phyloP scores from a whole-genome alignment of 2,113 vertebrate species.

The Podarcis cretensis region DNA sequence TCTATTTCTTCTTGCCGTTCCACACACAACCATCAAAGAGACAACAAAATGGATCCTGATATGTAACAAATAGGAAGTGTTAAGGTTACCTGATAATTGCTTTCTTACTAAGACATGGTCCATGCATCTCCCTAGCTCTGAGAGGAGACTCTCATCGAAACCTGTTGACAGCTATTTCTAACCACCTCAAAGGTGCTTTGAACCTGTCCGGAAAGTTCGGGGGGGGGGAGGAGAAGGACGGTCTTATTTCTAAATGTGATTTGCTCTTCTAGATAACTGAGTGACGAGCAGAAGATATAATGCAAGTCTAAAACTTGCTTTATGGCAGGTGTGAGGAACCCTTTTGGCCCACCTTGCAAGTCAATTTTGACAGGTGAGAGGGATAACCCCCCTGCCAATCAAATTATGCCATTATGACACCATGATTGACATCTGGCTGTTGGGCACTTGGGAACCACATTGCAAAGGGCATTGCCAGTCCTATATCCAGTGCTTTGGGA shows the following conservation, averaged over 20 bases:
- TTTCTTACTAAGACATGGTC: conserved; percentile 9
- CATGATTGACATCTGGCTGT: no score
- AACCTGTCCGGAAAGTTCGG: neutral
- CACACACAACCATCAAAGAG: conserved; percentile 26
- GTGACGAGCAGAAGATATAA: conserved; percentile 30
- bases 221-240: neutral
- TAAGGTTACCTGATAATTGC: conserved; percentile 28
- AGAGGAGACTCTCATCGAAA: neutral
- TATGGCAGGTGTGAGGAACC: conserved; percentile 10
- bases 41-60: conserved; percentile 39
- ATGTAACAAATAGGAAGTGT: conserved; percentile 23
- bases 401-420: no score
- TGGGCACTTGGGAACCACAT: no score
- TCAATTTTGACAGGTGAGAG: no score
- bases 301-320: conserved; percentile 27
- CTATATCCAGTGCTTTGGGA: no score
- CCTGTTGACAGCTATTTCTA: neutral
- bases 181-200: neutral
- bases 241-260: neutral
- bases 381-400: no score
- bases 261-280: conserved; percentile 40
- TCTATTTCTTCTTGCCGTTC: conserved; percentile 19
- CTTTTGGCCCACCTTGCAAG: no score
- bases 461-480: no score
- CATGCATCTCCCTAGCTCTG: neutral